These are phyloP conservation scores for Eueremaeus valkanovi DNA, from an alignment of 2,888 invertebrate genomes.

Conservation along the genomic window DNA sequence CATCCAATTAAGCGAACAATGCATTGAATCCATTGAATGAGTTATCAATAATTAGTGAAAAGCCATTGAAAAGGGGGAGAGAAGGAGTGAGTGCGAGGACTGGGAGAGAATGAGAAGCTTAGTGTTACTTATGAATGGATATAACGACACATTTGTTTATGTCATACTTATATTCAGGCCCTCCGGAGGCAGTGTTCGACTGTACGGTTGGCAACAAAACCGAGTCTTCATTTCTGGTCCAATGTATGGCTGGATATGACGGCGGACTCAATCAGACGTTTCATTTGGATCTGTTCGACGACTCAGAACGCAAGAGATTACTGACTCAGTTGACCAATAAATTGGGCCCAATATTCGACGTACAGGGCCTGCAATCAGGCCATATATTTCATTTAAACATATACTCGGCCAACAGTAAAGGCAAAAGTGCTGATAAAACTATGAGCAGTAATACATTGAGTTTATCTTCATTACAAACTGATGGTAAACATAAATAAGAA, in stretches of 20 bases:
- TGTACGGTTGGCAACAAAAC: conserved; percentile 11
- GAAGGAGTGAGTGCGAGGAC: conserved; percentile 6
- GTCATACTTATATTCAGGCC: background rate
- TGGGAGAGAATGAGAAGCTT: background rate
- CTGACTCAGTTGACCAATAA: conserved; percentile 26
- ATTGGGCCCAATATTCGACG: conserved; percentile 2
- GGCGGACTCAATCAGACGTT: conserved; percentile 26
- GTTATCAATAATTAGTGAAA: too few species aligned
- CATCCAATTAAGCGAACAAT: too few species aligned
- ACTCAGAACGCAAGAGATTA: conserved; percentile 31
- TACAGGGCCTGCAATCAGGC: background rate
- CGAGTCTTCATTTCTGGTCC: conserved; percentile 8
- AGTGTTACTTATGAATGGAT: background rate
- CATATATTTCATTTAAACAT: conserved; percentile 28
- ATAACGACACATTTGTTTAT: background rate
- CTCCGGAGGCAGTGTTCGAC: background rate
- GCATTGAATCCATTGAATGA: too few species aligned
- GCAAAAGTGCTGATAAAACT: background rate
- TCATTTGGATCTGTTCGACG: conserved; percentile 16
- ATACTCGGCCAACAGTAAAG: background rate
- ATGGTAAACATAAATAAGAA: conserved; percentile 12
- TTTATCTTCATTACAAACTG: conserved; percentile 18
- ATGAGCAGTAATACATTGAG: conserved; percentile 2
- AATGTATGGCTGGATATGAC: conserved; percentile 14
- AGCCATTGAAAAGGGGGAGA: background rate